These are phyloP conservation scores for Plecturocebus donacophilus DNA, from an alignment of 2,113 vertebrate species.

Conservation along the genomic window DNA sequence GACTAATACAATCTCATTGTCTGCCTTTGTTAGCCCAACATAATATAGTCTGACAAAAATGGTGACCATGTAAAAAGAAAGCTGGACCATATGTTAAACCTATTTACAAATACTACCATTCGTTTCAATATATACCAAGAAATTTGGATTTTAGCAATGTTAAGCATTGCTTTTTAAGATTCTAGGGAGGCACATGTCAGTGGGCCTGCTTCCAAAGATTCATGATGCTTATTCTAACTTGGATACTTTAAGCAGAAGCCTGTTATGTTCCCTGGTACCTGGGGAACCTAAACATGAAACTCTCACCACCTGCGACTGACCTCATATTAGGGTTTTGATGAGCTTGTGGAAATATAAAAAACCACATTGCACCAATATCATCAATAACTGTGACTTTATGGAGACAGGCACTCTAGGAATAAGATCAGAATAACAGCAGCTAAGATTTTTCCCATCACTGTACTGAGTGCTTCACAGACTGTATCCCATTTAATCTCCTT, in stretches of 20 bases:
- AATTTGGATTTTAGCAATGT: background rate
- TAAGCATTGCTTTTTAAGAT: background rate
- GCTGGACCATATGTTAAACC: background rate
- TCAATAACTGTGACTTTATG: background rate
- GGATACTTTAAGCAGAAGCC: background rate
- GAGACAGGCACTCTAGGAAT: background rate
- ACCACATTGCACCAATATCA: background rate
- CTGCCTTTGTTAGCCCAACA: background rate
- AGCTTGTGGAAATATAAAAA: background rate
- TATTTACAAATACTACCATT: background rate
- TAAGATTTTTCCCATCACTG: background rate
- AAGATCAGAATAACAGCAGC: background rate
- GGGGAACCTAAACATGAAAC: background rate
- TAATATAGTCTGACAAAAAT: slow-evolving; percentile 12
- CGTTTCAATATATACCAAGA: background rate
- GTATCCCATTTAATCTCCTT: background rate
- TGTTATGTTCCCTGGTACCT: background rate
- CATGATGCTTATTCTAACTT: no score
- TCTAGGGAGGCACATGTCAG: background rate
- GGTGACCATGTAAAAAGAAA: background rate
- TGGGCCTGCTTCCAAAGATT: background rate
- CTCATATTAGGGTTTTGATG: background rate
- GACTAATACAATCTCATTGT: background rate
- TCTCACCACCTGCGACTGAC: background rate
- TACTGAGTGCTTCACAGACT: background rate